phyloP scores from a whole-genome alignment of 2,888 invertebrate species.

The Clusia tigrina region DNA sequence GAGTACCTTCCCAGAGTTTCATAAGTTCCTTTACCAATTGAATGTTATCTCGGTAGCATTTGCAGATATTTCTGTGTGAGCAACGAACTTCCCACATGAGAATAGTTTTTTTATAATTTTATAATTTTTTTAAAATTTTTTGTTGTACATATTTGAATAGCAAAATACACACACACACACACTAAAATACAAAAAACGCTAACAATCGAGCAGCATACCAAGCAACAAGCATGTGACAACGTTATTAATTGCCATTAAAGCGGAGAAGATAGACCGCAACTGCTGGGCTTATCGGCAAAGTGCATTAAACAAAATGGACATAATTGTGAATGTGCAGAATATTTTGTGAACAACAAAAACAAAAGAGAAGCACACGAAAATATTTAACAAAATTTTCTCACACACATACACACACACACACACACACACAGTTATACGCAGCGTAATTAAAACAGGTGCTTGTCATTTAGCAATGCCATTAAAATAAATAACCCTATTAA shows the following conservation, averaged over 20 bases:
- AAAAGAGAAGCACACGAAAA: background rate
- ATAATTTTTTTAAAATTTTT: no score
- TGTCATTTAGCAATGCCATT: constrained; percentile 46
- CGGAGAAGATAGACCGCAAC: background rate
- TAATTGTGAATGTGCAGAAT: background rate
- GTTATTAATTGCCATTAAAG: constrained; percentile 8
- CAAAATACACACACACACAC: no score
- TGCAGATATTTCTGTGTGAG: no score
- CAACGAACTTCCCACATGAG: no score
- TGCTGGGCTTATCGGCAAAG: background rate
- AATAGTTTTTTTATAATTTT: no score
- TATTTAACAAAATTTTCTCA: constrained; percentile 1
- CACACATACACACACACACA: background rate
- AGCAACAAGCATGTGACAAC: background rate
- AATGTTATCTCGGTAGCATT: no score
- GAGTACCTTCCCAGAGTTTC: no score
- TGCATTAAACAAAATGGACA: background rate
- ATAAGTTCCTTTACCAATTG: no score
- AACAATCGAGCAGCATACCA: background rate
- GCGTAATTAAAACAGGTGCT: constrained; percentile 14
- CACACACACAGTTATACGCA: background rate
- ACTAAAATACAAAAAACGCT: no score
- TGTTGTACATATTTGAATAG: no score
- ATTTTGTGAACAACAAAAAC: background rate
- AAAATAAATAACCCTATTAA: constrained; percentile 47